Percentiles rank a stretch among this genome's conserved stretches.
Evolutionary conservation across 1,140 invertebrate species (phyloP).

Genomic region (Arion vulgaris): DNA sequence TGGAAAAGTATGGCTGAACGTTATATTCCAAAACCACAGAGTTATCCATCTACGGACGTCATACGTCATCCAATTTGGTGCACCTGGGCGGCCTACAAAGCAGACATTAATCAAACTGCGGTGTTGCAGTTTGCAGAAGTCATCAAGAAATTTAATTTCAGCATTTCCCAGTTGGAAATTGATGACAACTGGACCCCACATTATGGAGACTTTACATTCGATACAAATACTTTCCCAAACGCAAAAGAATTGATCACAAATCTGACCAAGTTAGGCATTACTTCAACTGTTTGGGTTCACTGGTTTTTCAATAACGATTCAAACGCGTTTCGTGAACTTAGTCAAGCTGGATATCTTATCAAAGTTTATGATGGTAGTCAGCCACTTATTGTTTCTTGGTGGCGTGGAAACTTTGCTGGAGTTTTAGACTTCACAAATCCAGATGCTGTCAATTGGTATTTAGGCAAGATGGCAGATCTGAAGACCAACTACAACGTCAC

Average conservation of each 20-base stretch:
- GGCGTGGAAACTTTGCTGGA: conserved; percentile 81
- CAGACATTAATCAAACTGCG: conserved; percentile 78
- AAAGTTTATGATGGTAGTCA: conserved; percentile 72
- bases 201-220: conserved; percentile 86
- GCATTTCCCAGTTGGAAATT: conserved; percentile 88
- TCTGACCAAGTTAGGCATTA: conserved; percentile 80
- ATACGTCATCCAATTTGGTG: conserved; percentile 89
- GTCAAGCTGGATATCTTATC: conserved; percentile 61
- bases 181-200: conserved; percentile 93
- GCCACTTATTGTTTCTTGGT: conserved; percentile 81
- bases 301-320: conserved; percentile 90
- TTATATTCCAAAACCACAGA: conserved; percentile 56
- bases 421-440: conserved; percentile 65
- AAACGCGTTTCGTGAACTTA: conserved; percentile 74
- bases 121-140: conserved; percentile 82
- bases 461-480: conserved; percentile 77
- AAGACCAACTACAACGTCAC: conserved; percentile 76
- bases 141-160: conserved; percentile 81
- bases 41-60: conserved; percentile 81
- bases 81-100: conserved; percentile 88
- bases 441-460: conserved; percentile 81
- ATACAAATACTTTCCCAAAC: conserved; percentile 83
- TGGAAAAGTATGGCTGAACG: conserved; percentile 53
- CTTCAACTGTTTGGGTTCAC: conserved; percentile 91
- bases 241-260: conserved; percentile 77